Conservation (phyloP, 2,888 invertebrate species). For the Xestobium rufovillosum region DNA sequence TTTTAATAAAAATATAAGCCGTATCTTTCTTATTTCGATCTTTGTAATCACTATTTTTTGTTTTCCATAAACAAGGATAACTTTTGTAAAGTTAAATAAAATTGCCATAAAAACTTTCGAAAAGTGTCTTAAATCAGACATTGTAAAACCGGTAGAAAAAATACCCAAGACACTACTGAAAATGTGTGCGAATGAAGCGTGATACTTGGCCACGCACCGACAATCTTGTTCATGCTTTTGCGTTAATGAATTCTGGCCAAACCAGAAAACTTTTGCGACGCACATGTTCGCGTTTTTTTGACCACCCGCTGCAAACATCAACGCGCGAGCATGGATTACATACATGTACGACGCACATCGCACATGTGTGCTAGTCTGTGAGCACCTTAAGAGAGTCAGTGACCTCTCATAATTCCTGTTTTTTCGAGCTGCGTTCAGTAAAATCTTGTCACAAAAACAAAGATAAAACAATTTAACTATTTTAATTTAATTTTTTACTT, state of each 20-base stretch:
- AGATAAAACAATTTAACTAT: no score
- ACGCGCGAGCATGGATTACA: constrained; percentile 4
- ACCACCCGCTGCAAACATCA: constrained; percentile 7
- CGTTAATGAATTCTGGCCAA: constrained; percentile 7
- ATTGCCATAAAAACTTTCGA: constrained; percentile 4
- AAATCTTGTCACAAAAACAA: no score
- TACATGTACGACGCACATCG: no score
- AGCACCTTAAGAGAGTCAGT: no score
- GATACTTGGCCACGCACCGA: constrained; percentile 3
- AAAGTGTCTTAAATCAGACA: constrained; percentile 6
- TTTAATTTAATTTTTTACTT: no score
- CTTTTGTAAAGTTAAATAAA: constrained; percentile 7
- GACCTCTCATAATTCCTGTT: no score
- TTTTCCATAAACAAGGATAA: constrained; percentile 9
- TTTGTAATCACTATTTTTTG: constrained; percentile 9
- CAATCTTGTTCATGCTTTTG: constrained; percentile 6
- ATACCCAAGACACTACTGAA: constrained; percentile 1
- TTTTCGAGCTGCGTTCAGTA: no score
- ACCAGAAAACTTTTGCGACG: constrained; percentile 7
- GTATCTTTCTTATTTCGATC: constrained; percentile 7
- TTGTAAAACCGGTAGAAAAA: background rate
- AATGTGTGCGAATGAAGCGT: background rate
- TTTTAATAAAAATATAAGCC: constrained; percentile 6
- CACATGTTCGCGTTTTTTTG: constrained; percentile 6
- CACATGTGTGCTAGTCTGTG: no score